Base-by-base conservation (phyloP, 37 sponge, comb jelly and placozoan species). In the Beroe forskalii region DNA sequence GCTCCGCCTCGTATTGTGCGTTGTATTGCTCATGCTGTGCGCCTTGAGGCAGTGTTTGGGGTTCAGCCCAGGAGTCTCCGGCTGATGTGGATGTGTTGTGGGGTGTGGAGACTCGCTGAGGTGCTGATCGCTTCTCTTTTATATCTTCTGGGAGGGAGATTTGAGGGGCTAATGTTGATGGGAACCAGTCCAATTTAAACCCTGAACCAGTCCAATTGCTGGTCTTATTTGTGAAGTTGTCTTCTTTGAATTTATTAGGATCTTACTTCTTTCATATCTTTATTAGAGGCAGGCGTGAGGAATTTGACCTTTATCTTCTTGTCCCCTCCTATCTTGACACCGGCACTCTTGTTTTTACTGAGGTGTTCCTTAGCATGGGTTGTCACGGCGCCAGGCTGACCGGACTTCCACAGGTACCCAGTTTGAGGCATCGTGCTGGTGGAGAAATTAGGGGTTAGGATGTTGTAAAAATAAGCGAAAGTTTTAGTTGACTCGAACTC, bases 231-330 rank as follows among this genome's bases (percentile, higher is more conserved):
- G n/a, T n/a, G n/a, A n/a, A n/a, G n/a, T n/a, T n/a, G n/a, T n/a
- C n/a, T n/a, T n/a, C n/a, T n/a, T n/a, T n/a, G n/a, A n/a, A n/a
- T n/a, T n/a, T n/a, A n/a, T n/a, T n/a, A n/a, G n/a, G n/a, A n/a
- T n/a, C n/a, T n/a, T n/a, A n/a, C n/a, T n/a, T n/a, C n/a, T n/a
- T n/a, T n/a, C 76, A 37, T 42, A 80, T 48, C 86, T 27, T 80
- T 80, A 3, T 80, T 27, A 35, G 48, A 0, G 0, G n/a, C 86
- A 80, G 86, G 55, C 4, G 86, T 80, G 3, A 80, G 86, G 33
- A 80, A 80, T 42, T 80, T 80, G 24, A 80, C 86, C 22, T 80
- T 80, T 1, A 80, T 80, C 31, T 80, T 80, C 55, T 44, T 41
- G 0, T 80, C 86, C 4, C 66, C 66, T 2, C 44, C 55, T 4